Base-by-base conservation (phyloP, 2,888 invertebrate genomes). In the Drosophila demipolita region DNA sequence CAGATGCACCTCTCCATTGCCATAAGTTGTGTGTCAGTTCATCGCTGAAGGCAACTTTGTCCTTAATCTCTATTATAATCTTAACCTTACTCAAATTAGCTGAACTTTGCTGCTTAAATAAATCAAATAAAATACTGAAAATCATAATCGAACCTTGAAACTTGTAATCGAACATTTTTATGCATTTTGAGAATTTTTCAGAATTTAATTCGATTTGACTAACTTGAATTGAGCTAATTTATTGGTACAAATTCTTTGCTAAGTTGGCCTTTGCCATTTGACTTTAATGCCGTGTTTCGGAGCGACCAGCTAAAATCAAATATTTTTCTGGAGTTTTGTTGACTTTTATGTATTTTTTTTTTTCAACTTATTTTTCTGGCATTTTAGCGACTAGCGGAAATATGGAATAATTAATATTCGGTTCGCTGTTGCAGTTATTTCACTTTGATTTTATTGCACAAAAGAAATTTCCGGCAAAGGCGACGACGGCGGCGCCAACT, bases 401-500 rank as follows among this genome's bases (percentile, higher is more conserved):
- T 88, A 69, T 73, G 61, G 66, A 80, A 88, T 80, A 77, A 77
- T 77, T 77, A 77, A 80, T 80, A 77, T 77, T 80, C 80, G 66
- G 52, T 66, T 71, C 72, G 77, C 50, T 77, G 81, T 54, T 57
- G 62, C 64, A 53, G 36, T 52, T 57, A 35, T 38, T 66, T 35
- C 26, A 48, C 35, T 68, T 38, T 26, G 20, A 54, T 75, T 76
- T 66, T 64, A 33, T 68, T 73, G 65, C 64, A 69, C 69, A 76
- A 83, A 86, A 54, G 67, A 89, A 83, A 83, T 83, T 86, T 86
- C 89, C 87, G 83, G 84, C 88, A 66, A 74, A 82, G 85, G 61
- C 81, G 73, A 64, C 60, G 49, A 35, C 70, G 26, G n/a, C 26
- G 55, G 55, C 55, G 49, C 52, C 63, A 53, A 60, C 40, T 52